Evolutionary conservation across 2,797 vertebrate genomes (phyloP).

Genomic region (Dendrocincla tyrannina): DNA sequence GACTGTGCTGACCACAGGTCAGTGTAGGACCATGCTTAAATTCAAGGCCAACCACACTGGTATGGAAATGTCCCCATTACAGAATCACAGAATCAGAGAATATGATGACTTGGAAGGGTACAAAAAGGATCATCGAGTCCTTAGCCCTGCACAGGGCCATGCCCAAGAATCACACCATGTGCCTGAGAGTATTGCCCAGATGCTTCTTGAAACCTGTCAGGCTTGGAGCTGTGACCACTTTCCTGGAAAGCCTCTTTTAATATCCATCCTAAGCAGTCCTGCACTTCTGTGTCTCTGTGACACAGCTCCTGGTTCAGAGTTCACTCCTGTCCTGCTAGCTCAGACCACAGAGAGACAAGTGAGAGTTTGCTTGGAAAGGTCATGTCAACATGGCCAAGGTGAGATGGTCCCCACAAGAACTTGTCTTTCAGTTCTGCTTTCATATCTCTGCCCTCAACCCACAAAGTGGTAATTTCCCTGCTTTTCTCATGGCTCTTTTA

Average conservation of each 20-base stretch:
- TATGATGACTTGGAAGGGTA: neutral
- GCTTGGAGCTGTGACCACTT: neutral
- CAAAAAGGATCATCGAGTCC: neutral
- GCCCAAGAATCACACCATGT: neutral
- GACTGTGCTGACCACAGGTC: neutral
- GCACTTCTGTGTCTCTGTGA: neutral
- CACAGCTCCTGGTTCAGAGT: neutral
- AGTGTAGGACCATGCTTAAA: too few species aligned
- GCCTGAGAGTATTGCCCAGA: neutral
- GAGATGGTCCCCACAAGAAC: neutral
- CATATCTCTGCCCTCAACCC: neutral
- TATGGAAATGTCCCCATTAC: neutral
- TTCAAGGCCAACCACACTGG: neutral
- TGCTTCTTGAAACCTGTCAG: neutral
- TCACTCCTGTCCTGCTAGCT: neutral
- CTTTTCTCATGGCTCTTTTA: neutral
- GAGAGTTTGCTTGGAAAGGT: neutral
- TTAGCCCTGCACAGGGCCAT: neutral
- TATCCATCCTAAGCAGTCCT: neutral
- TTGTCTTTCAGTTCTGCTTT: neutral
- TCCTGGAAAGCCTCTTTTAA: neutral
- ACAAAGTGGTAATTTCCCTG: accelerated
- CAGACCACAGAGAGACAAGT: accelerated
- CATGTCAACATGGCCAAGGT: neutral
- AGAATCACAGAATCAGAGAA: neutral